Evolutionary conservation across 2,113 vertebrate species (phyloP), one percentile per base, ranked within the genome.

Genomic region (Leuciscus idus): DNA sequence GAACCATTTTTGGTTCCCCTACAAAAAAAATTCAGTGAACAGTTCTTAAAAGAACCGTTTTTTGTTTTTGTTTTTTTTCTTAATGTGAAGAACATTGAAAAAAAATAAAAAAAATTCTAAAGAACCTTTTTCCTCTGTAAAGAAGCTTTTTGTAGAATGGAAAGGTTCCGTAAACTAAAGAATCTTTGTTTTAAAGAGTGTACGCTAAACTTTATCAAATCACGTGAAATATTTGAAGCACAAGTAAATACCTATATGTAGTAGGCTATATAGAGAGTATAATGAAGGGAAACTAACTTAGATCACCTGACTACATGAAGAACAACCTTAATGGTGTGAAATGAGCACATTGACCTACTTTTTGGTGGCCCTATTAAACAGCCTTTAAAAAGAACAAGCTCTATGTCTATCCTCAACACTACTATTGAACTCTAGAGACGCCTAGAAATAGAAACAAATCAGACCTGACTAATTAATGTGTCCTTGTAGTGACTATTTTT

Each of bases 401-500:
- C 90, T 83, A 86, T 88, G 90, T 90, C 90, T 90, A 82, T 88
- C 88, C 59, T 62, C 85, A 48, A 91, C 90, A 89, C 90, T 90
- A 91, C 91, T 91, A 88, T 75, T 90, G 84, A 84, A 84, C 94
- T 92, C 94, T 87, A 77, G 92, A 91, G 94, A 91, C 84, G 88
- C 46, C 81, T 62, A 52, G 89, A 83, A 95, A 94, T 90, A 93
- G 90, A 93, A 91, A 84, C 92, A 90, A 90, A 90, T 92, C 90
- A 91, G 89, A 85, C 87, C 85, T 83, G 91, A 91, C 93, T 94
- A 94, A 95, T 95, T 95, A 94, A 92, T 91, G 88, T 82, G 23
- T 76, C 52, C 92, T 93, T 39, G 81, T 91, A 90, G 92, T 26
- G 33, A 33, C 78, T 85, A 61, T 87, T 85, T 76, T 39, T 77